A percentile compares a stretch with the other conserved stretches of the same genome.
Conservation (phyloP, 2,888 invertebrate genomes). For the Halocaridina rubra region DNA sequence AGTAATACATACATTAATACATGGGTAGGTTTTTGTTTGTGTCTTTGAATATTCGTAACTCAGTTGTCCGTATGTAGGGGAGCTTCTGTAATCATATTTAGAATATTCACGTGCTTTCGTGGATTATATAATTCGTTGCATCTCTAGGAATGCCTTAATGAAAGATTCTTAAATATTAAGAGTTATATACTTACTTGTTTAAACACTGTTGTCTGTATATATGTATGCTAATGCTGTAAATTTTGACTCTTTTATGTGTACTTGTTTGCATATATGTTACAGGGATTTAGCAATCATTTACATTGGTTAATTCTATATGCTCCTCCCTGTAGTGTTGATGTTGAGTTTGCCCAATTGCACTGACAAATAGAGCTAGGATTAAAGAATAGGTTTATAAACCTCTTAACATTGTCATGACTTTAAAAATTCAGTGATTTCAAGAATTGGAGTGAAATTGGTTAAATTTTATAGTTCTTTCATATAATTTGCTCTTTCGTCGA, state of each 20-base stretch:
- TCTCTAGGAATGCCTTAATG: constrained; percentile 43
- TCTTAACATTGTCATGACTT: background rate
- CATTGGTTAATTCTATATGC: no score
- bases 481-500: no score
- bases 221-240: constrained; percentile 47
- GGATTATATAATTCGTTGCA: constrained; percentile 29
- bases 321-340: constrained; percentile 2
- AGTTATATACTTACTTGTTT: constrained; percentile 17
- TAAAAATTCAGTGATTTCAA: background rate
- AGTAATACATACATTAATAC: no score
- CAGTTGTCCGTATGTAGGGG: no score
- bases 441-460: no score
- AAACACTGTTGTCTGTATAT: constrained; percentile 48
- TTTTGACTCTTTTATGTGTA: constrained; percentile 3
- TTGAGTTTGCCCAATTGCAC: constrained; percentile 29
- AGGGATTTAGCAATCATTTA: no score
- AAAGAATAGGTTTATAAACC: background rate
- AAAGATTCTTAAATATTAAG: constrained; percentile 11
- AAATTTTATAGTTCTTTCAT: no score
- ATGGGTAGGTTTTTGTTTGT: no score
- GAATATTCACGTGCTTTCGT: no score
- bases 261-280: no score
- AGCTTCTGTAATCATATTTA: no score
- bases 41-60: no score
- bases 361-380: constrained; percentile 20